Conservation (phyloP, 2,888 invertebrate genomes). For the Polydesmus complanatus region DNA sequence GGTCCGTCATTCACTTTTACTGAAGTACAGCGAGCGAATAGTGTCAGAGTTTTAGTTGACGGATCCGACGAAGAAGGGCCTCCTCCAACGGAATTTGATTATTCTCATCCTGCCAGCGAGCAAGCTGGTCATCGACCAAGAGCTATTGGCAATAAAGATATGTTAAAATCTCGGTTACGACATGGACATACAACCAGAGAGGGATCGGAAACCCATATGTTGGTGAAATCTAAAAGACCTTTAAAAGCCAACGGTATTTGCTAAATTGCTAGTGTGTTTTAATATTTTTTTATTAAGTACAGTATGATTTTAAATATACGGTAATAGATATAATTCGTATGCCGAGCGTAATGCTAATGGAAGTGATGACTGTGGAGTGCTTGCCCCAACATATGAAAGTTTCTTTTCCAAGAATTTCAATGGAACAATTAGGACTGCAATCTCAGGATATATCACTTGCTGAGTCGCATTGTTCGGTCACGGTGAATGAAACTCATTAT, state of each 20-base stretch:
- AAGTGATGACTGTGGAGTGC: conserved; percentile 23
- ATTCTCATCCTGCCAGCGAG: too few species aligned
- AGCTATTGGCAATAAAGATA: not conserved
- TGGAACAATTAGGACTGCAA: conserved; percentile 23
- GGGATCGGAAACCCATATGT: not conserved
- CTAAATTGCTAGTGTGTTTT: not conserved
- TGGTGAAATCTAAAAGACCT: not conserved
- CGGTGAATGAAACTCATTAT: conserved; percentile 28
- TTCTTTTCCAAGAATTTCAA: conserved; percentile 23
- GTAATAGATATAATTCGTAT: conserved; percentile 25
- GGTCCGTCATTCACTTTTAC: conserved; percentile 28
- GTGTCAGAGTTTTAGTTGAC: conserved; percentile 26
- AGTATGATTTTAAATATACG: not conserved
- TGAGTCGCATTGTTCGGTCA: conserved; percentile 22
- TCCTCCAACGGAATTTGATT: not conserved
- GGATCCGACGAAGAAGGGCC: conserved; percentile 5
- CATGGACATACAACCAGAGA: not conserved
- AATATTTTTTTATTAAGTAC: not conserved
- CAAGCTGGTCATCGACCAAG: not conserved
- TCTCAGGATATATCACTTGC: conserved; percentile 22
- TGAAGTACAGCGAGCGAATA: conserved; percentile 25
- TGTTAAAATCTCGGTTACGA: not conserved
- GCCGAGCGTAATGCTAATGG: conserved; percentile 24
- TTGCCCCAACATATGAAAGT: conserved; percentile 21
- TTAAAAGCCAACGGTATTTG: not conserved